Evolutionary conservation across 1,140 invertebrate species (phyloP).

Genomic region (Tetraneura akinire): DNA sequence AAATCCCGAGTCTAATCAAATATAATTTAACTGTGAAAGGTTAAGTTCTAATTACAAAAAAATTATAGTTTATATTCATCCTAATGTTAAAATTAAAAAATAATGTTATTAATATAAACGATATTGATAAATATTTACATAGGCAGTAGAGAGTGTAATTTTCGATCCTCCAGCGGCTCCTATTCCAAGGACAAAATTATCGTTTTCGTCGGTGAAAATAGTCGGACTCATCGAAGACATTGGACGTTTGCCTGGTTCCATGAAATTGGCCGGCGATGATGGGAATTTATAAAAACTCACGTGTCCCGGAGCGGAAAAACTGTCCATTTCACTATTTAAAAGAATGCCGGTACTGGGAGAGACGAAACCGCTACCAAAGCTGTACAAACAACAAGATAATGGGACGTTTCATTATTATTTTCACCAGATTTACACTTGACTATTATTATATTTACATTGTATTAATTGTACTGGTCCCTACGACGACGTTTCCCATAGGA

Average conservation of each 20-base stretch:
- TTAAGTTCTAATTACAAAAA: too few species aligned
- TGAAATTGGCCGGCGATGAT: slow-evolving; percentile 79
- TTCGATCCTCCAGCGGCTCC: slow-evolving; percentile 88
- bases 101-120: too few species aligned
- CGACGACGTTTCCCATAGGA: slow-evolving; percentile 82
- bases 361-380: slow-evolving; percentile 73
- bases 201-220: slow-evolving; percentile 71
- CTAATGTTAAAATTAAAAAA: not conserved
- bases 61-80: too few species aligned
- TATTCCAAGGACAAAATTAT: slow-evolving; percentile 69
- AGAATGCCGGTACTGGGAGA: slow-evolving; percentile 83
- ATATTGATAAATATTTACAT: slow-evolving; percentile 62
- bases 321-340: slow-evolving; percentile 94
- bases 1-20: too few species aligned
- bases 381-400: slow-evolving; percentile 59
- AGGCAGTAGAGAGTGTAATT: slow-evolving; percentile 80
- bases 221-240: slow-evolving; percentile 88
- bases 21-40: too few species aligned
- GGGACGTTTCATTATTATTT: too few species aligned
- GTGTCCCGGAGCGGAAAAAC: slow-evolving; percentile 82
- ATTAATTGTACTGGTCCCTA: slow-evolving; percentile 75
- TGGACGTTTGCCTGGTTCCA: slow-evolving; percentile 77
- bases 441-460: slow-evolving; percentile 22
- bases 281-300: slow-evolving; percentile 77
- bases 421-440: too few species aligned